Evolutionary conservation across 2,113 vertebrate species (phyloP).

Genomic region (Pachypanchax playfairii): DNA sequence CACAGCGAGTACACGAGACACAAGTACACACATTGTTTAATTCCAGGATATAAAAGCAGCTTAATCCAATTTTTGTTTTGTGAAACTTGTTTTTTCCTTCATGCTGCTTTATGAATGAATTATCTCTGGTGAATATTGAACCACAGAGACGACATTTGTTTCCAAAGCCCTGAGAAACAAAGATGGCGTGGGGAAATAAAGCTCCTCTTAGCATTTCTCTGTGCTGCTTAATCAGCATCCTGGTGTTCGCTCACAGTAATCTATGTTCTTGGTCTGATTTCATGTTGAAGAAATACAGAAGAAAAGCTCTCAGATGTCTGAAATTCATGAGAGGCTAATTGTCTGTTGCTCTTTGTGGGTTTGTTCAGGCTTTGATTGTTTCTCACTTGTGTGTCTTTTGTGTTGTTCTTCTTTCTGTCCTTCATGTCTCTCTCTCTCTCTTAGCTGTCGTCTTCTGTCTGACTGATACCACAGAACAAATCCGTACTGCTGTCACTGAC

Average conservation of each 20-base stretch:
- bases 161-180: constrained; percentile 44
- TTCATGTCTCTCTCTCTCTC: not conserved
- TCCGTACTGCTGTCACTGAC: constrained; percentile 39
- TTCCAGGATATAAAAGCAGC: constrained; percentile 11
- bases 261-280: constrained; percentile 27
- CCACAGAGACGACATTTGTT: constrained; percentile 42
- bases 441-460: constrained; percentile 3
- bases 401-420: not conserved
- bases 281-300: constrained; percentile 14
- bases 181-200: constrained; percentile 36
- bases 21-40: not conserved
- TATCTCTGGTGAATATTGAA: constrained; percentile 43
- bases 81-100: not conserved
- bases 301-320: constrained; percentile 42
- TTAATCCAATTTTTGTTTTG: constrained; percentile 21
- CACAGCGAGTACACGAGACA: no score
- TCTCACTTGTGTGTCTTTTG: constrained; percentile 8
- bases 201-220: constrained; percentile 26
- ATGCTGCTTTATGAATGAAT: constrained; percentile 19
- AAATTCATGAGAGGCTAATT: constrained; percentile 57
- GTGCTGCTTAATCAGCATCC: constrained; percentile 51
- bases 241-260: constrained; percentile 21
- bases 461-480: constrained; percentile 40
- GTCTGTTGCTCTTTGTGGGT: constrained; percentile 37
- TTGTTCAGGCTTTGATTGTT: constrained; percentile 48